phyloP scores from a whole-genome alignment of 23 tunicate species.

The Styela plicata region DNA sequence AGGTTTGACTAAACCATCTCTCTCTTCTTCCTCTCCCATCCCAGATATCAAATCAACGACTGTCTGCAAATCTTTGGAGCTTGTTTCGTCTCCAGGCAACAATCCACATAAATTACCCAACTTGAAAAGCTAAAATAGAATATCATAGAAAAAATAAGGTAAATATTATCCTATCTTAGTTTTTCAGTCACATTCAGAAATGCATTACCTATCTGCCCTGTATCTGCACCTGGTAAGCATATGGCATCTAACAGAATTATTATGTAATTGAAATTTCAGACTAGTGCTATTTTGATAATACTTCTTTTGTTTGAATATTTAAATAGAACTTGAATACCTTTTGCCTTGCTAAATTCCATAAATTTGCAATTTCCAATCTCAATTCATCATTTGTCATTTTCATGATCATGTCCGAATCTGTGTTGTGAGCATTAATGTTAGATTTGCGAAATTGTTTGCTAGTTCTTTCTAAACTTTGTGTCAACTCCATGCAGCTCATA shows the following conservation, averaged over 20 bases:
- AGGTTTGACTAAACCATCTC: slow-evolving; percentile 49
- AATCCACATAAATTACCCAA: slow-evolving; percentile 77
- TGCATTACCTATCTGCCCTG: too few relatives aligned
- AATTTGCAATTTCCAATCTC: slow-evolving; percentile 66
- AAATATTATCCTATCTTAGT: too few relatives aligned
- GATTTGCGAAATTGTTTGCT: not conserved
- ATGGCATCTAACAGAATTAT: too few relatives aligned
- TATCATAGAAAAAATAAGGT: too few relatives aligned
- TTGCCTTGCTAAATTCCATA: slow-evolving; percentile 80
- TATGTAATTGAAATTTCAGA: too few relatives aligned
- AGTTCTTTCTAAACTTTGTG: slow-evolving; percentile 42
- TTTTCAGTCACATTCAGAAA: too few relatives aligned
- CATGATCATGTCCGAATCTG: not conserved
- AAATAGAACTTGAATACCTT: too few relatives aligned
- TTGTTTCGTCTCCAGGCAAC: slow-evolving; percentile 52
- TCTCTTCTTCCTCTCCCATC: slow-evolving; percentile 89
- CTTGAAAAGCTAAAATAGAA: slow-evolving; percentile 43
- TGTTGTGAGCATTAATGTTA: not conserved
- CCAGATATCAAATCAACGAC: slow-evolving; percentile 83
- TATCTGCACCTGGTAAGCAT: too few relatives aligned
- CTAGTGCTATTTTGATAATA: too few relatives aligned
- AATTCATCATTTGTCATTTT: slow-evolving; percentile 41
- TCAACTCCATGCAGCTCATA: slow-evolving; percentile 78
- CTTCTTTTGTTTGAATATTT: too few relatives aligned
- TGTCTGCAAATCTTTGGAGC: slow-evolving; percentile 56